phyloP scores from a whole-genome alignment of 2,888 invertebrate genomes.

The Andrena praecox region DNA sequence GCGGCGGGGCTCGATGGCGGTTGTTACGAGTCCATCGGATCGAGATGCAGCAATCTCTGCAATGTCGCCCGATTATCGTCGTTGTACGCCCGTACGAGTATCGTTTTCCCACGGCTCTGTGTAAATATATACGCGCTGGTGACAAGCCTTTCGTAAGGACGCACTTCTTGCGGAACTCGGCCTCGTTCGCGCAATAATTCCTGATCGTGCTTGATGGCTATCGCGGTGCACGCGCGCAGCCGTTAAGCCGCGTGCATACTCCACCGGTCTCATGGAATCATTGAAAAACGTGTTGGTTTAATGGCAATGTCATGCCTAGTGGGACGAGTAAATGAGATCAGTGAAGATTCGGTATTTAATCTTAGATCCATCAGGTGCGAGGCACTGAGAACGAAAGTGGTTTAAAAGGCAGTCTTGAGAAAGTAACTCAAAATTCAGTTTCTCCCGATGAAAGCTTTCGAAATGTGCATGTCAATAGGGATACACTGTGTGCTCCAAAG shows the following conservation, averaged over 20 bases:
- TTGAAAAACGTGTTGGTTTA: background rate
- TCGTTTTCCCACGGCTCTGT: conserved; percentile 73
- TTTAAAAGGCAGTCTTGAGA: too few relatives aligned
- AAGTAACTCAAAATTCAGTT: too few relatives aligned
- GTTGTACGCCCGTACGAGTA: conserved; percentile 41
- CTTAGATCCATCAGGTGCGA: too few relatives aligned
- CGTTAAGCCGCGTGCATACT: background rate
- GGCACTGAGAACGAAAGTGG: too few relatives aligned
- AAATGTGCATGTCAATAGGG: too few relatives aligned
- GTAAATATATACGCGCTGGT: conserved; percentile 54
- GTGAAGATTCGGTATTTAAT: too few relatives aligned
- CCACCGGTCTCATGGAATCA: background rate
- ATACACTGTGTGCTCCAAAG: too few relatives aligned
- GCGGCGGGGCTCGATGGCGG: conserved; percentile 28
- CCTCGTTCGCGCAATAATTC: conserved; percentile 55
- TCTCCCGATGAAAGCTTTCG: too few relatives aligned
- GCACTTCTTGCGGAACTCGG: conserved; percentile 53
- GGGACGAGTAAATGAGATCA: too few relatives aligned
- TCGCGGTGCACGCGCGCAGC: background rate
- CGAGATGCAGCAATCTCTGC: conserved; percentile 69
- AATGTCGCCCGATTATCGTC: conserved; percentile 71
- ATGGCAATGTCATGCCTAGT: background rate
- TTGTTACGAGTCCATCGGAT: conserved; percentile 52
- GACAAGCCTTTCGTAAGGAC: conserved; percentile 67
- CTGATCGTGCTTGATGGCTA: conserved; percentile 28